Base-by-base conservation (phyloP, 2,797 vertebrate species). In the Melanitta fusca region DNA sequence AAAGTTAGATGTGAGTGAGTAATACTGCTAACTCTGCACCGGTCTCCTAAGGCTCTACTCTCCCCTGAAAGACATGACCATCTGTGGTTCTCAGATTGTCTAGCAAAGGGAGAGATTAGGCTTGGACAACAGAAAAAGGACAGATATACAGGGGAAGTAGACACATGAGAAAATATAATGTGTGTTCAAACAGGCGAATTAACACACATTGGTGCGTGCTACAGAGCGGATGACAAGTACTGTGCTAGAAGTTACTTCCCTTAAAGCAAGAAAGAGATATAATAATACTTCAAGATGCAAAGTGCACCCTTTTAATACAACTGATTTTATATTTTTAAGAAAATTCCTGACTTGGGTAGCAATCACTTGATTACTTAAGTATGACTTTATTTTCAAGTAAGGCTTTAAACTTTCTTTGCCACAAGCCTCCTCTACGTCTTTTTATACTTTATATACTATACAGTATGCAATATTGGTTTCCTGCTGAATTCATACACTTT, bases 401-500 rank as follows among this genome's bases (percentile, higher is more conserved):
- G 75, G 21, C 56, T 86, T 77, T 43, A 77, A 82, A 65, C 75
- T 86, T 91, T 45, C 66, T 80, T 90, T 66, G 80, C 65, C 70
- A 72, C 61, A 19, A 88, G 70, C 49, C 20, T 73, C 81, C 62
- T 75, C 88, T 65, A 78, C 49, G 64, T 83, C 87, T 72, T 74
- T 58, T 74, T 58, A 6, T 85, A 71, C n/a, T 93, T 66, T 25
- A 27, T 49, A 27, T 81, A 74, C 47, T 45, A 41, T 71, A 45
- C 81, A 64, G 69, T 73, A 60, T 5, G 5, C 53, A 96, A 87
- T 70, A 92, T 89, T 58, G 18, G 27, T 83, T 91, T 96, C 58
- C 95, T 88, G 85, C 83, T 96, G 95, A 84, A 96, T 89, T 62
- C 94, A 72, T 93, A 74, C 49, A 94, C 71, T 91, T 93, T 94